Evolutionary conservation across 2,113 vertebrate genomes (phyloP).

Genomic region (Xyliphius kryptos): DNA sequence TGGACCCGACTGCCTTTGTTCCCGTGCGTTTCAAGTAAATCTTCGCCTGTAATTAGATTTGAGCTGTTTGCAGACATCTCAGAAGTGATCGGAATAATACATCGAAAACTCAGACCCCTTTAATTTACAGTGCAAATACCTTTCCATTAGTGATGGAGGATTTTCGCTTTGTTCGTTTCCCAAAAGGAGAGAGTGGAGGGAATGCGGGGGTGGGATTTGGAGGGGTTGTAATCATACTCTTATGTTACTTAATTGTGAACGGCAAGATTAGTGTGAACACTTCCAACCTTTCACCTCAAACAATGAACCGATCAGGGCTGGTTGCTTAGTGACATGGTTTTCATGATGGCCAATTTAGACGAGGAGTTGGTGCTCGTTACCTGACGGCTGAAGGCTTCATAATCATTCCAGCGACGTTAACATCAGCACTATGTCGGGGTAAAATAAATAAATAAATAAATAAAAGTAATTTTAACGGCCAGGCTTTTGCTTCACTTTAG

Average conservation of each 20-base stretch:
- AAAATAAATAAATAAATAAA: too few species aligned
- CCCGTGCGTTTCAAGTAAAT: constrained; percentile 60
- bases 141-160: constrained; percentile 69
- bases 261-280: constrained; percentile 84
- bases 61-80: constrained; percentile 66
- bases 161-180: constrained; percentile 63
- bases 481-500: too few species aligned
- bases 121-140: constrained; percentile 76
- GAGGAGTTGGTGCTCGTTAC: too few species aligned
- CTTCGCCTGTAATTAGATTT: constrained; percentile 68
- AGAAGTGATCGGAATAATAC: constrained; percentile 56
- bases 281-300: constrained; percentile 87
- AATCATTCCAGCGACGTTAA: too few species aligned
- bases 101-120: constrained; percentile 51
- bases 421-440: too few species aligned
- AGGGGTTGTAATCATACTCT: too few species aligned
- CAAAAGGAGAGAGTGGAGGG: background rate
- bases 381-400: too few species aligned
- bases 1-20: constrained; percentile 57
- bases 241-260: constrained; percentile 84
- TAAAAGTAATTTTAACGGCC: too few species aligned
- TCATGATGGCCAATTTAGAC: constrained; percentile 54
- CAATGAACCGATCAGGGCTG: constrained; percentile 85
- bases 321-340: constrained; percentile 78
- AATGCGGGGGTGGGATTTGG: too few species aligned